These are phyloP conservation scores for Xenopus tropicalis DNA, from an alignment of 2,113 vertebrate genomes.

Conservation along the genomic window DNA sequence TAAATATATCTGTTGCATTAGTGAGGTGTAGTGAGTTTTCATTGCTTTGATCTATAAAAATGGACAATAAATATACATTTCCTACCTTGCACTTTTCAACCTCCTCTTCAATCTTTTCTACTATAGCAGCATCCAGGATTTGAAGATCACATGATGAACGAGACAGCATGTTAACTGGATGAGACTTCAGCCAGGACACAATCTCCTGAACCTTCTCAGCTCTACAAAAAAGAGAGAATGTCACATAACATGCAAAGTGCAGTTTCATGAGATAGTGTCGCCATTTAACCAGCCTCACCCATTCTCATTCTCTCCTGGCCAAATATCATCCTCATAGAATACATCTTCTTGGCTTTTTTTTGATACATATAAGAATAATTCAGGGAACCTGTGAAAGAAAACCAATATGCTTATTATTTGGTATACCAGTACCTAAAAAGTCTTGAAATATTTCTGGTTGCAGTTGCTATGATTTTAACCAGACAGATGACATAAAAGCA, in stretches of 20 bases:
- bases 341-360: conserved; percentile 91
- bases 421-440: no score
- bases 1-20: no score
- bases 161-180: conserved; percentile 77
- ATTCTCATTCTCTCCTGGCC: conserved; percentile 86
- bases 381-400: conserved; percentile 73
- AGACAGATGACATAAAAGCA: no score
- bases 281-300: conserved; percentile 64
- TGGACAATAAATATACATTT: conserved; percentile 6
- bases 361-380: conserved; percentile 82
- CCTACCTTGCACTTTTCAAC: conserved; percentile 79
- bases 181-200: conserved; percentile 76
- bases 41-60: no score
- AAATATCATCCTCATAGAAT: conserved; percentile 97
- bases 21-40: no score
- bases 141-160: conserved; percentile 84
- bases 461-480: no score
- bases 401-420: background rate
- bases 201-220: conserved; percentile 85
- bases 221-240: conserved; percentile 50
- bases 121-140: conserved; percentile 79
- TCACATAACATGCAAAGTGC: background rate
- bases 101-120: conserved; percentile 86
- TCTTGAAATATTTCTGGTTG: no score
- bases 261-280: background rate